Base-by-base conservation (phyloP, 2,113 vertebrate species). In the Odocoileus virginianus region DNA sequence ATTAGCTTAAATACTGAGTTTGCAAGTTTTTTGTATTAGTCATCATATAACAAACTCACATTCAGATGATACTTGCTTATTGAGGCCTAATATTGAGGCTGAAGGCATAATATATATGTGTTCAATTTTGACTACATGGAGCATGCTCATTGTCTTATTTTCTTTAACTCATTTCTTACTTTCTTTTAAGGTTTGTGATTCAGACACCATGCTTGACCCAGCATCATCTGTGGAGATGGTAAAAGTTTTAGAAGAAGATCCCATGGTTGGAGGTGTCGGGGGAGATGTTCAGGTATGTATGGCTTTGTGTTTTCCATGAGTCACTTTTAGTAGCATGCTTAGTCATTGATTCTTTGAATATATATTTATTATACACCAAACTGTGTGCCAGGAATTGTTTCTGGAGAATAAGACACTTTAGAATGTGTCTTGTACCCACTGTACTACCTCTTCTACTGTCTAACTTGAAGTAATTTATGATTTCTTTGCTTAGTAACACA, bases 201-300 rank as follows among this genome's bases (percentile, higher is more conserved):
- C 99, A 60, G 99, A 99, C 96, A 99, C 99, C n/a, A 99, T 99
- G 99, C 99, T 99, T 96, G 99, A 99, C 98, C 99, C 99, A 94
- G 99, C 99, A 30, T 99, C 99, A 54, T 99, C 99, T 15, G 99
- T 99, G 98, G 99, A 99, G 98, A 99, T 99, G 99, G 99, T 99
- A 23, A 99, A 99, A 96, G 99, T 99, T 97, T 98, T 99, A 89
- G 99, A 99, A 97, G 99, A 99, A 98, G 99, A 99, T 96, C 99
- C 99, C 7, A 99, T 99, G 99, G 99, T 99, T 92, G 99, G 99
- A 95, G 99, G 99, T 88, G 99, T 99, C 11, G 99, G 99, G 33
- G 99, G 99, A 97, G 99, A 99, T 96, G 99, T 99, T 30, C 99
- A 99, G 99, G 99, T 99, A 79, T 71, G 27, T 82, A 50, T 16